Evolutionary conservation across 2,113 vertebrate genomes (phyloP).

Genomic region (Vulpes vulpes): DNA sequence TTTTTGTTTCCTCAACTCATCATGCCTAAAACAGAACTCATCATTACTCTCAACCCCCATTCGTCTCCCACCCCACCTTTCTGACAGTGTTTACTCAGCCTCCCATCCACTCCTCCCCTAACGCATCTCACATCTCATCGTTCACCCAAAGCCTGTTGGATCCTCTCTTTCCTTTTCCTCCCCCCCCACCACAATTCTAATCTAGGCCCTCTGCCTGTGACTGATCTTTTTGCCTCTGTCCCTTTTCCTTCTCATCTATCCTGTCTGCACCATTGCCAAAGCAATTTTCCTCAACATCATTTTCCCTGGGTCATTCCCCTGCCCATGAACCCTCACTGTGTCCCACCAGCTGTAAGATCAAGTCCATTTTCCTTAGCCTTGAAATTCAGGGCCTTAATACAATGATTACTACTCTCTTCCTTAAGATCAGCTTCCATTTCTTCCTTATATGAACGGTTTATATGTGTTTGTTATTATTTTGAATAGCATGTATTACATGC

Average conservation of each 20-base stretch:
- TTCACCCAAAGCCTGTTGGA: neutral
- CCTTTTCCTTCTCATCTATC: constrained; percentile 3
- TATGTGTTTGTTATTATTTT: neutral
- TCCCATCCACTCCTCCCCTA: neutral
- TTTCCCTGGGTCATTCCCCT: constrained; percentile 2
- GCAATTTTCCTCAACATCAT: neutral
- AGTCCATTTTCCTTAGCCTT: constrained; percentile 31
- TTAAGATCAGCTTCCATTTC: neutral
- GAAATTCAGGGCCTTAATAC: neutral
- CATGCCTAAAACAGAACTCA: constrained; percentile 5
- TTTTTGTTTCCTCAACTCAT: constrained; percentile 32
- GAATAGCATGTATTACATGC: neutral
- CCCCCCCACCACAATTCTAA: neutral
- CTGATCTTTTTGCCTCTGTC: constrained; percentile 20
- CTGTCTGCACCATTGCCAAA: neutral
- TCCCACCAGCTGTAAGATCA: constrained; percentile 23
- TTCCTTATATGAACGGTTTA: neutral
- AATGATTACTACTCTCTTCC: neutral
- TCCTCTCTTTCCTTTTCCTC: neutral
- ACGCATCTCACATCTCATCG: neutral
- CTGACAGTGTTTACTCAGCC: neutral
- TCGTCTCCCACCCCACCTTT: neutral
- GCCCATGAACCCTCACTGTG: neutral
- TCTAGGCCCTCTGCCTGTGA: neutral
- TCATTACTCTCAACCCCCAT: neutral